Evolutionary conservation across 2,888 invertebrate species (phyloP), one percentile per base, ranked within the genome.

Genomic region (Dasysyrphus tricinctus): DNA sequence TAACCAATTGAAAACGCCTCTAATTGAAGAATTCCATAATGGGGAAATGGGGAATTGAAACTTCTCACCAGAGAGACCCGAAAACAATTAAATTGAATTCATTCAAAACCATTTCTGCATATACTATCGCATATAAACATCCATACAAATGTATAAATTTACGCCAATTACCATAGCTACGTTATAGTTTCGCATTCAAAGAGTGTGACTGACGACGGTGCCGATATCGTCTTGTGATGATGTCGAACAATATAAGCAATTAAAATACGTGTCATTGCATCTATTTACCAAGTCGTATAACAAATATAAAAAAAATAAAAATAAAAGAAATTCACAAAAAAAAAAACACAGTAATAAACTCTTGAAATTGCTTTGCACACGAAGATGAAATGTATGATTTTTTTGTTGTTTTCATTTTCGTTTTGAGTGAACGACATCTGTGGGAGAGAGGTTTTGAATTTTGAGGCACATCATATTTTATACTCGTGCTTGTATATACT

Each of bases 211-310:
- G 61, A 72, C 65, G 67, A 32, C 6, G 5, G 32, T 5, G 32
- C 12, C 5, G 16, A 7, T 12, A 24, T 16, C n/a, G 32, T 76
- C 56, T 72, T 72, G 37, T 56, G 85, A 86, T 70, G 72, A 61
- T 61, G 16, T 34, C 72, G 32, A 86, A 86, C 86, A 81, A 86
- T 86, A 86, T 75, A 79, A 86, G 81, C 86, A 86, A 86, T 86
- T 86, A 86, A 86, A 79, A 86, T 79, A 79, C 86, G 81, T 86
- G 86, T 81, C 86, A 86, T 79, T 82, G 86, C 78, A 86, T 86
- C 78, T 67, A 72, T 86, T 86, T 81, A 82, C 70, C 67, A 81
- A 74, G 70, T 51, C 63, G 24, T 7, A 32, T 32, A 70, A 44
- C 59, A 39, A 59, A 63, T 76, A 80, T n/a, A 39, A 39, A 14